Conservation (phyloP, 2,113 vertebrate species). For the Rana temporaria region DNA sequence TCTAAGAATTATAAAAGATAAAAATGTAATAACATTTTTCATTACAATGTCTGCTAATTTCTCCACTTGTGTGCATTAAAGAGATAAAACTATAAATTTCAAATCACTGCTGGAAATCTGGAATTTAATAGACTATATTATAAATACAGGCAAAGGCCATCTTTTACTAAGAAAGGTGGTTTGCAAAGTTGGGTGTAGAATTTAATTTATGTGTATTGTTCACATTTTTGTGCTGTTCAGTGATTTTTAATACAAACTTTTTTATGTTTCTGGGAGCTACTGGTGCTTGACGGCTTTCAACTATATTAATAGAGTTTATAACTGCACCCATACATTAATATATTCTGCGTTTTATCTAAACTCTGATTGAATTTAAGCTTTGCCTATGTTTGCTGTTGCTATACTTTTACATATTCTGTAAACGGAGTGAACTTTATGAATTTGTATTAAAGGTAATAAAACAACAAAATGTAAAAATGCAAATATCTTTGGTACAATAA, state of each 20-base stretch:
- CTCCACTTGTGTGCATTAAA: constrained; percentile 62
- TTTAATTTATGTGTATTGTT: constrained; percentile 85
- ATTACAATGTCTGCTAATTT: constrained; percentile 62
- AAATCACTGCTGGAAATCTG: constrained; percentile 57
- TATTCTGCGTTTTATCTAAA: constrained; percentile 75
- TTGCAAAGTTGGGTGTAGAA: constrained; percentile 75
- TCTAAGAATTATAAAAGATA: constrained; percentile 62
- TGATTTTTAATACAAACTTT: constrained; percentile 88
- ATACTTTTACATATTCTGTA: constrained; percentile 63
- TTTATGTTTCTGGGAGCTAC: constrained; percentile 80
- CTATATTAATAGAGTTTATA: constrained; percentile 83
- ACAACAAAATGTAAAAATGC: constrained; percentile 64
- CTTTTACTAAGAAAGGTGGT: constrained; percentile 69
- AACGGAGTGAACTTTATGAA: constrained; percentile 70
- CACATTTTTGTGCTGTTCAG: constrained; percentile 80
- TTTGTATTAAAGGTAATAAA: constrained; percentile 68
- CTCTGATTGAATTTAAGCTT: constrained; percentile 78
- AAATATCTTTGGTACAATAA: constrained; percentile 65
- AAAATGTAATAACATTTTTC: constrained; percentile 57
- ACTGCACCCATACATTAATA: constrained; percentile 77
- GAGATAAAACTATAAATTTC: constrained; percentile 53
- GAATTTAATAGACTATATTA: constrained; percentile 66
- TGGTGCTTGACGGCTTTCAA: constrained; percentile 78
- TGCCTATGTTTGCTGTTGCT: constrained; percentile 67
- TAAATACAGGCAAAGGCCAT: constrained; percentile 64